These are phyloP conservation scores for Xyrauchen texanus DNA, from an alignment of 2,113 vertebrate species.

Conservation along the genomic window DNA sequence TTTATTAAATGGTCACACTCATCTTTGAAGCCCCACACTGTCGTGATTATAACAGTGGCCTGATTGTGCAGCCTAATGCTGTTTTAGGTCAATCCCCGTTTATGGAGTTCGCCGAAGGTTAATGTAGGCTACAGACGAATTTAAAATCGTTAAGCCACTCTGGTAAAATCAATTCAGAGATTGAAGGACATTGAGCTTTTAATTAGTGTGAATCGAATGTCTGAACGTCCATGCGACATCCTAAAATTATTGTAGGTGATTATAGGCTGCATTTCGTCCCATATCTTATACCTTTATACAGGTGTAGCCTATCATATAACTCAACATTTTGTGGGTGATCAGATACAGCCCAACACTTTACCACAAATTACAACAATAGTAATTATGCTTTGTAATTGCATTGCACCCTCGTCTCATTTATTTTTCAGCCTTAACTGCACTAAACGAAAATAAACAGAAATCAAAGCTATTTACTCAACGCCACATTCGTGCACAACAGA, in stretches of 20 bases:
- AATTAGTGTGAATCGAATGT: conserved; percentile 8
- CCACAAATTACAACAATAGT: no score
- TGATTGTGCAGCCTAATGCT: conserved; percentile 7
- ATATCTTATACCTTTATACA: no score
- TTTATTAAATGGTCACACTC: no score
- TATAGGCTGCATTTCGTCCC: no score
- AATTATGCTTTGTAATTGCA: no score
- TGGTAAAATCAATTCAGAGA: conserved; percentile 32
- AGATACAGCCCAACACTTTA: no score
- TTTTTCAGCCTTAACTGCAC: no score
- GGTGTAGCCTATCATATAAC: no score
- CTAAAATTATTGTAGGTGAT: neutral
- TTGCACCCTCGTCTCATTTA: no score
- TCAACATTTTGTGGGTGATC: no score
- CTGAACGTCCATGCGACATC: neutral
- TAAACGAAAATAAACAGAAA: neutral
- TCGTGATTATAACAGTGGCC: conserved; percentile 10
- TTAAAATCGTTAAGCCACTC: conserved; percentile 40
- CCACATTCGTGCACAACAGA: neutral
- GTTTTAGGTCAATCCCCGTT: conserved; percentile 35
- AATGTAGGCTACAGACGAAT: conserved; percentile 35
- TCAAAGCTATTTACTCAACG: neutral
- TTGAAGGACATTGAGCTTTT: conserved; percentile 16
- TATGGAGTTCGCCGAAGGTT: conserved; percentile 31
- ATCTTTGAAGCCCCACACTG: no score